Conservation (phyloP, 2,888 invertebrate genomes). For the Cerastis rubricosa region DNA sequence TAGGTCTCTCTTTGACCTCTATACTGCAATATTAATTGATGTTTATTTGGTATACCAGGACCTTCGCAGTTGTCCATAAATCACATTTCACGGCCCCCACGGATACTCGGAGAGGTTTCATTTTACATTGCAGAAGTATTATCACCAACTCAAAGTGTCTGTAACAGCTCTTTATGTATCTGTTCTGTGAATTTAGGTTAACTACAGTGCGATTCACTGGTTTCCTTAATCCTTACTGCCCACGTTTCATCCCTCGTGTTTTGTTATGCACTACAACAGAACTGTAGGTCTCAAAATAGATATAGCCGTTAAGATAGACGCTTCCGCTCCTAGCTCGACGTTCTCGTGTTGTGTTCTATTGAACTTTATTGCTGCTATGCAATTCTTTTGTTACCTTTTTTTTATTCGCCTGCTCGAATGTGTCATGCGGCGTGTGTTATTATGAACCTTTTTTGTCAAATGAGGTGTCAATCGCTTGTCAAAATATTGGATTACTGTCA, state of each 20-base stretch:
- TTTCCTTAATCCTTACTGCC: constrained; percentile 25
- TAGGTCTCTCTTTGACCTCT: background rate
- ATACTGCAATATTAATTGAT: background rate
- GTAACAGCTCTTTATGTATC: background rate
- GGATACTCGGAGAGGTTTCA: background rate
- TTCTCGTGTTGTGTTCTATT: constrained; percentile 43
- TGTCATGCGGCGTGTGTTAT: constrained; percentile 2
- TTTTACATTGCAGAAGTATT: background rate
- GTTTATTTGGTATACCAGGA: background rate
- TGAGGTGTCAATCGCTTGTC: constrained; percentile 29
- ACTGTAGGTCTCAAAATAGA: constrained; percentile 56
- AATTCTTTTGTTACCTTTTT: constrained; percentile 15
- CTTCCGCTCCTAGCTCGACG: constrained; percentile 52
- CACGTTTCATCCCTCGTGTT: constrained; percentile 43
- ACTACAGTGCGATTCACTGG: background rate
- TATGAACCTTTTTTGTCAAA: constrained; percentile 16
- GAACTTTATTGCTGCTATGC: constrained; percentile 44
- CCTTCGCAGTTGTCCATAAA: background rate
- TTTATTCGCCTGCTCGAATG: constrained; percentile 3
- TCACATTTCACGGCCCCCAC: background rate
- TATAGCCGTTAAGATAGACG: constrained; percentile 45
- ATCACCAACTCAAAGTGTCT: background rate
- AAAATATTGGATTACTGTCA: constrained; percentile 43
- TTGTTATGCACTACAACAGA: constrained; percentile 46
- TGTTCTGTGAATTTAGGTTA: constrained; percentile 10